Evolutionary conservation across 2,797 vertebrate genomes (phyloP).

Genomic region (Peromyscus melanophrys): DNA sequence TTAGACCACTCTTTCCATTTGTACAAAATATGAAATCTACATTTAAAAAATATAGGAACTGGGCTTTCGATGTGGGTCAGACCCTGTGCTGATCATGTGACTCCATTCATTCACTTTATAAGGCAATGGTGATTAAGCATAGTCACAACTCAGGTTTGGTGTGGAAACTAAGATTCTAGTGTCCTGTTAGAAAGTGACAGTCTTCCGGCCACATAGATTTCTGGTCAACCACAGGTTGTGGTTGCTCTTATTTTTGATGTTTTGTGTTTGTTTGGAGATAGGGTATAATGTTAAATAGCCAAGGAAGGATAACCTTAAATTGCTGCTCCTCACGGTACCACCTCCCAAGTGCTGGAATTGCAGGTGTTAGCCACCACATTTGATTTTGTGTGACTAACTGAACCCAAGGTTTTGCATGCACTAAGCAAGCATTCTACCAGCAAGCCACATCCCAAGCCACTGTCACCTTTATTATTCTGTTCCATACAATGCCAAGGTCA

Average conservation of each 20-base stretch:
- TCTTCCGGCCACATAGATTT: not conserved
- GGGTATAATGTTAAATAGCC: not conserved
- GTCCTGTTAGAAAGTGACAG: not conserved
- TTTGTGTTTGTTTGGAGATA: not conserved
- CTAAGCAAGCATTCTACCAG: no score
- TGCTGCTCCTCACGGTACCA: not conserved
- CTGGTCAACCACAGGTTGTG: not conserved
- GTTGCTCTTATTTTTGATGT: not conserved
- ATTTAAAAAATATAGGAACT: not conserved
- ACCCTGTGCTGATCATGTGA: not conserved
- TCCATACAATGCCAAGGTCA: not conserved
- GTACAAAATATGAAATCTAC: not conserved
- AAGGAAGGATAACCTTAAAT: not conserved
- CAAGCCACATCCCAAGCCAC: not conserved
- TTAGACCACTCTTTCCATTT: not conserved
- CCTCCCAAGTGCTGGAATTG: not conserved
- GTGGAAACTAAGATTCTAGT: not conserved
- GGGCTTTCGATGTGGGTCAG: not conserved
- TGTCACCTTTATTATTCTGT: fast-evolving
- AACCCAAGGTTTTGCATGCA: not conserved
- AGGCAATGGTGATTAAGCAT: not conserved
- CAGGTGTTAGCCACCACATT: not conserved
- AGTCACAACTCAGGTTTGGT: not conserved
- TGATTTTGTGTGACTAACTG: not conserved
- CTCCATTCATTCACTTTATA: not conserved